Percentiles rank a stretch among this genome's conserved stretches.
Conservation (phyloP, 1,140 invertebrate genomes). For the Cecropterus lyciades region DNA sequence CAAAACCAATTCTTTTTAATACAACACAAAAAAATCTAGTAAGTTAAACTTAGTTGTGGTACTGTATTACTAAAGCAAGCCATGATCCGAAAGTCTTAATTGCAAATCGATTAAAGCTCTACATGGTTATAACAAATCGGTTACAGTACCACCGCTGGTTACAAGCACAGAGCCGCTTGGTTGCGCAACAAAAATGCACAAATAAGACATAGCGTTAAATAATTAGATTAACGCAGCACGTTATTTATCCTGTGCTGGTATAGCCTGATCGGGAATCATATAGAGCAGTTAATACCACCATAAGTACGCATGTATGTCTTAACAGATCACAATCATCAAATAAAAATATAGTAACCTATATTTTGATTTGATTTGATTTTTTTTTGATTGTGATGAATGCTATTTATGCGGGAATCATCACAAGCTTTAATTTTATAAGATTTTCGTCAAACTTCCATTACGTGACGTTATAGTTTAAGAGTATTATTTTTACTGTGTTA, state of each 20-base stretch:
- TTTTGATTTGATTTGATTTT: no score
- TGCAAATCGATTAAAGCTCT: constrained; percentile 21
- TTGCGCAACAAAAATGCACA: constrained; percentile 72
- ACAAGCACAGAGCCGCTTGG: constrained; percentile 61
- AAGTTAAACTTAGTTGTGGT: no score
- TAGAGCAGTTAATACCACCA: constrained; percentile 53
- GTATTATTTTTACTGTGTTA: no score
- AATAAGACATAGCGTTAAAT: constrained; percentile 77
- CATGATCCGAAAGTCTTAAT: background rate
- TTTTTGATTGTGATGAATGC: no score
- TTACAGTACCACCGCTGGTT: constrained; percentile 52
- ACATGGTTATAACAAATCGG: constrained; percentile 56
- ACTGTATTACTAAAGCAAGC: background rate
- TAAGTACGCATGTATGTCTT: background rate
- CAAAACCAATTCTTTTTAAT: no score
- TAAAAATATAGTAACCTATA: no score
- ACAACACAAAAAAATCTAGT: no score
- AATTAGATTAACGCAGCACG: constrained; percentile 73
- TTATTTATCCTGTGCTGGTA: constrained; percentile 58
- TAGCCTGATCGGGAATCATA: constrained; percentile 39
- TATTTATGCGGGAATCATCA: no score
- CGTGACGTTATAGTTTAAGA: no score
- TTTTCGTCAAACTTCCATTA: no score
- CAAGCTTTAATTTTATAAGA: no score
- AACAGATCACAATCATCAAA: no score